A percentile compares a stretch with the other conserved stretches of the same genome.
phyloP scores from a whole-genome alignment of 2,888 invertebrate genomes.

The Cryptocephalus moraei region DNA sequence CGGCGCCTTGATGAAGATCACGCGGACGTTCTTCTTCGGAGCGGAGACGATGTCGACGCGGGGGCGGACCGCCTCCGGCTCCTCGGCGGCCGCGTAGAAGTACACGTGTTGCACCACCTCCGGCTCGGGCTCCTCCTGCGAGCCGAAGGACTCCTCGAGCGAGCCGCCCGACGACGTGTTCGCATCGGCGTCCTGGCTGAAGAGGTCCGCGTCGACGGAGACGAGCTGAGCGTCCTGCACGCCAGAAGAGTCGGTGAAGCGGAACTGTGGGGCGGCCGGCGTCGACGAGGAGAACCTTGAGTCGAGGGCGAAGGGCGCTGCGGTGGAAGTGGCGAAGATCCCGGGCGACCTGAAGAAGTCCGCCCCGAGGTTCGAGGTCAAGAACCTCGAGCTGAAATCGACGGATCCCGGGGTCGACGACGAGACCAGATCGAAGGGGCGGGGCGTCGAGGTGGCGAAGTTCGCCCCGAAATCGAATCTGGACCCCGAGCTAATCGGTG shows the following conservation, averaged over 20 bases:
- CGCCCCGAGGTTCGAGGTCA: not conserved
- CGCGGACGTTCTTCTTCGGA: slow-evolving; percentile 36
- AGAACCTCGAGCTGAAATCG: slow-evolving; percentile 4
- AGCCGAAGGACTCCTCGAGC: slow-evolving; percentile 7
- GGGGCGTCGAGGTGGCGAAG: slow-evolving; percentile 2
- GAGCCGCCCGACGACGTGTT: slow-evolving; percentile 4
- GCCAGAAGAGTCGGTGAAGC: not conserved
- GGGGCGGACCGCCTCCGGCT: slow-evolving; percentile 20
- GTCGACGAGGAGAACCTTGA: not conserved
- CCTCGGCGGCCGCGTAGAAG: slow-evolving; percentile 32
- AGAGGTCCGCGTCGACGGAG: not conserved
- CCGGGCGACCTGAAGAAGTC: not conserved
- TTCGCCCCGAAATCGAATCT: slow-evolving; percentile 2
- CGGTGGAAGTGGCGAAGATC: not conserved
- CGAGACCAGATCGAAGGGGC: too few species aligned
- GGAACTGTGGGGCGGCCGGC: not conserved
- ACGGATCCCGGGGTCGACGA: slow-evolving; percentile 5
- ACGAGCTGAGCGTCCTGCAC: too few species aligned
- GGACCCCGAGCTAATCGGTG: too few species aligned
- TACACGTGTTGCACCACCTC: slow-evolving; percentile 29
- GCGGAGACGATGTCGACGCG: slow-evolving; percentile 19
- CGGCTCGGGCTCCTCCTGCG: not conserved
- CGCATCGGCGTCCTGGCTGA: not conserved
- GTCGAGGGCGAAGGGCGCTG: not conserved
- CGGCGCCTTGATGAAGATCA: slow-evolving; percentile 41